phyloP scores from a whole-genome alignment of 1,140 invertebrate species.

The Forficula auricularia region DNA sequence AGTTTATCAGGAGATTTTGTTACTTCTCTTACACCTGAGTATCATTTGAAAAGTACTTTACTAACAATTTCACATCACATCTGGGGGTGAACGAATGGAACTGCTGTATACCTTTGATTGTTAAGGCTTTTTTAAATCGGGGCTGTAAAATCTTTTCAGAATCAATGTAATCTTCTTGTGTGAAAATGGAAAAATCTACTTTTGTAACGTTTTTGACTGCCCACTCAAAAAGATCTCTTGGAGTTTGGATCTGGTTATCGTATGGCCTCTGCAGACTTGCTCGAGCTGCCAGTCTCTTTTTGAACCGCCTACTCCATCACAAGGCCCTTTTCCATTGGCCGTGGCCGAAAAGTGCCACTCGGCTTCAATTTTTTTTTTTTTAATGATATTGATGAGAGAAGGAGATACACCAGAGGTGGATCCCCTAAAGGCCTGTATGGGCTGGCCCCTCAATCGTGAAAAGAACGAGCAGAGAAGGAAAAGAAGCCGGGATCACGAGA shows the following conservation, averaged over 20 bases:
- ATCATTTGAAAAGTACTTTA: conserved; percentile 2
- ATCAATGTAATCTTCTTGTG: background rate
- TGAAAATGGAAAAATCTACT: conserved; percentile 1
- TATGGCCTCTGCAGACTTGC: conserved; percentile 14
- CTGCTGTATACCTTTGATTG: conserved; percentile 2
- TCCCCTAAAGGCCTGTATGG: too few relatives aligned
- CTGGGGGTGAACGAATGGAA: conserved; percentile 3
- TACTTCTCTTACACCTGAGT: conserved; percentile 1
- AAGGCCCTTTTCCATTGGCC: conserved; percentile 17
- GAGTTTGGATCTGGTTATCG: conserved; percentile 11
- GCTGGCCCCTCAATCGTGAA: too few relatives aligned
- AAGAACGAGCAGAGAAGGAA: too few relatives aligned
- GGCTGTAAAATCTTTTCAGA: background rate
- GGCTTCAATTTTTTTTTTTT: too few relatives aligned
- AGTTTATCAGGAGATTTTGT: conserved; percentile 1
- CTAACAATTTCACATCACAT: background rate
- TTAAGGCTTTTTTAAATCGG: conserved; percentile 3
- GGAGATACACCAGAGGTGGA: too few relatives aligned
- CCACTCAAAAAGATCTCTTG: conserved; percentile 8
- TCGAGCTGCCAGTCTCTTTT: conserved; percentile 14
- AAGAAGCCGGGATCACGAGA: too few relatives aligned
- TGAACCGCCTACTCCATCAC: conserved; percentile 17
- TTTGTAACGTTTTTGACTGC: conserved; percentile 3
- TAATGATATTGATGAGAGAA: too few relatives aligned
- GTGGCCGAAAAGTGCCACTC: conserved; percentile 20